These are phyloP conservation scores for Zaprionus tsacasi DNA, from an alignment of 1,140 invertebrate species.

Conservation along the genomic window DNA sequence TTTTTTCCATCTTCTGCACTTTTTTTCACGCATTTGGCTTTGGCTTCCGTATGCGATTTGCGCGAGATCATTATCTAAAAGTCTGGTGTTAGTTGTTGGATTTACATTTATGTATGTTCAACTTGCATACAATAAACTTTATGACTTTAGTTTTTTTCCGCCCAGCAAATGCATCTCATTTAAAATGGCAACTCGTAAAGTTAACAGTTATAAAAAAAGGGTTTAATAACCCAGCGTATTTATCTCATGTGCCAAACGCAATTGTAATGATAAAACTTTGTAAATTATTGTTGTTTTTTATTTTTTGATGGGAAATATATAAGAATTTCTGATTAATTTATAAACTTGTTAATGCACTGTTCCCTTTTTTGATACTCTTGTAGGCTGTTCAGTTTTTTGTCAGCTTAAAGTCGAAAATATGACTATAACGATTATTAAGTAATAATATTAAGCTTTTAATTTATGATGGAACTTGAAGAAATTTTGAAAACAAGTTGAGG, in stretches of 20 bases:
- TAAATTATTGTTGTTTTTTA: neutral
- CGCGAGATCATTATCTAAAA: slow-evolving; percentile 25
- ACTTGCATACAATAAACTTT: neutral
- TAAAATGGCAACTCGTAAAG: neutral
- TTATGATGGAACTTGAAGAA: slow-evolving; percentile 24
- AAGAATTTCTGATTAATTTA: neutral
- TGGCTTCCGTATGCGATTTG: slow-evolving; percentile 42
- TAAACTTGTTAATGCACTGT: slow-evolving; percentile 1
- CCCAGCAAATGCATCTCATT: slow-evolving; percentile 1
- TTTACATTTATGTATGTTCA: slow-evolving; percentile 22
- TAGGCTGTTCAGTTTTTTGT: slow-evolving; percentile 14
- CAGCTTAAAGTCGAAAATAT: slow-evolving; percentile 17
- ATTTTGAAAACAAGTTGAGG: neutral
- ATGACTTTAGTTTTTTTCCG: slow-evolving; percentile 18
- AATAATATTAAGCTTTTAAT: slow-evolving; percentile 41
- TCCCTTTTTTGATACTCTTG: neutral
- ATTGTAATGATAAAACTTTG: neutral
- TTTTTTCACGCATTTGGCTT: slow-evolving; percentile 32
- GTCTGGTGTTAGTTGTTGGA: neutral
- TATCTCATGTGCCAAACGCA: neutral
- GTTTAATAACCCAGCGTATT: neutral
- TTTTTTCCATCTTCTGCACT: slow-evolving; percentile 32
- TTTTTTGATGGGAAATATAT: neutral
- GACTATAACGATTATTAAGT: slow-evolving; percentile 14
- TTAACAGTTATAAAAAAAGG: slow-evolving; percentile 2